Base-by-base conservation (phyloP, 2,888 invertebrate species). In the Conchocele bisecta region DNA sequence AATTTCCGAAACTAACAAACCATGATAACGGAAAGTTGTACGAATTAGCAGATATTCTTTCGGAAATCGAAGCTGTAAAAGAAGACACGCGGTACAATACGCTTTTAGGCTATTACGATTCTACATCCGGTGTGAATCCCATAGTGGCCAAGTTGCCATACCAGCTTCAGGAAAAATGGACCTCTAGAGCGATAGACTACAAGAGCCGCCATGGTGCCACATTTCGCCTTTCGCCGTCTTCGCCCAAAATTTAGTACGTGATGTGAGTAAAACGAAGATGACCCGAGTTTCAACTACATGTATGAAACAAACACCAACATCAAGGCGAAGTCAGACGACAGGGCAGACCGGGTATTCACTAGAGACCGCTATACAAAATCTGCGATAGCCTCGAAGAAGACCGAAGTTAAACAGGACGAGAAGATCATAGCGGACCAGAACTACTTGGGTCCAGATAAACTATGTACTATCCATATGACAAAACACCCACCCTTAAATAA, bases 211-310 rank as follows among this genome's bases (percentile, higher is more conserved):
- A 76, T 29, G 11, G 15, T 13, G 74, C 74, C 9, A 0, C 63
- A 4, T 81, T 59, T 60, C 80, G 78, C 24, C 81, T 82, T 41
- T 24, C 37, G 9, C 33, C 71, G 1, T 78, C 80, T 48, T 61
- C 56, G n/a, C n/a, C n/a, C n/a, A n/a, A 0, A 37, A 60, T 15
- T 83, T 79, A 26, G 65, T 81, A 6, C 29, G 44, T n/a, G 71
- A 73, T 0, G 37, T 65, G 20, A 65, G 70, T 33, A 58, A 24
- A 13, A 69, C 70, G 1, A 51, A 54, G 29, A 75, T 33, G 75
- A 80, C 54, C 75, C 75, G 5, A 58, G 64, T n/a, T 70, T 79
- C 37, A n/a, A n/a, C n/a, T n/a, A n/a, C n/a, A 50, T 22, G 35
- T 59, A 50, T 50, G 48, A 33, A 15, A 46, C 33, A 53, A 33